Conservation (phyloP, 1,140 invertebrate species). For the Melitaea cinxia region DNA sequence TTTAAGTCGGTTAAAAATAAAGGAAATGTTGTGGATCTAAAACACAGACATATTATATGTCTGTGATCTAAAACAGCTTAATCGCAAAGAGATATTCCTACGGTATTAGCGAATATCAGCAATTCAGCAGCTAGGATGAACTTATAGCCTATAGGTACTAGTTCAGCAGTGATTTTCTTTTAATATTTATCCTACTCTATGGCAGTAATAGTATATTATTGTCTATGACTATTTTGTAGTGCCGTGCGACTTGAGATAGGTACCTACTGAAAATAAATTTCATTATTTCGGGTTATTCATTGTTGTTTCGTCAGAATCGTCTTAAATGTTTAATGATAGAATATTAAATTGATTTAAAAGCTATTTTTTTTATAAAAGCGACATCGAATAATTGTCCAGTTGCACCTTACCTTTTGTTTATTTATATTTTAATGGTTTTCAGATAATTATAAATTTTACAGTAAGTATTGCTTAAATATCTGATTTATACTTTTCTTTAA, state of each 20-base stretch:
- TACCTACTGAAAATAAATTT: constrained; percentile 13
- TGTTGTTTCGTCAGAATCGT: background rate
- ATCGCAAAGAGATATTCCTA: no score
- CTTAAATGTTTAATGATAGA: background rate
- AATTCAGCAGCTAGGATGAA: no score
- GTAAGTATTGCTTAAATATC: background rate
- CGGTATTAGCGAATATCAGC: no score
- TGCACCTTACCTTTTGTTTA: background rate
- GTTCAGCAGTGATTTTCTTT: no score
- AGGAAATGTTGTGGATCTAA: no score
- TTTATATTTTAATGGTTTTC: background rate
- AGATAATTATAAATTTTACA: background rate
- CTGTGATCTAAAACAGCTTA: no score
- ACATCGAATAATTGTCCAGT: background rate
- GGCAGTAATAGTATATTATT: background rate
- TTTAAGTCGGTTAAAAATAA: no score
- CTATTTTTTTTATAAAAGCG: background rate
- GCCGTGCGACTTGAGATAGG: background rate
- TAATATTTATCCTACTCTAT: no score
- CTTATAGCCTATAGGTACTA: no score
- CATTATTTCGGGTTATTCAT: constrained; percentile 19
- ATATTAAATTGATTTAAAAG: background rate
- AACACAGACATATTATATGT: no score
- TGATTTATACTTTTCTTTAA: background rate
- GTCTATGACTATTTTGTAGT: background rate